Conservation (phyloP, 2,888 invertebrate species). For the Pyralis farinalis region DNA sequence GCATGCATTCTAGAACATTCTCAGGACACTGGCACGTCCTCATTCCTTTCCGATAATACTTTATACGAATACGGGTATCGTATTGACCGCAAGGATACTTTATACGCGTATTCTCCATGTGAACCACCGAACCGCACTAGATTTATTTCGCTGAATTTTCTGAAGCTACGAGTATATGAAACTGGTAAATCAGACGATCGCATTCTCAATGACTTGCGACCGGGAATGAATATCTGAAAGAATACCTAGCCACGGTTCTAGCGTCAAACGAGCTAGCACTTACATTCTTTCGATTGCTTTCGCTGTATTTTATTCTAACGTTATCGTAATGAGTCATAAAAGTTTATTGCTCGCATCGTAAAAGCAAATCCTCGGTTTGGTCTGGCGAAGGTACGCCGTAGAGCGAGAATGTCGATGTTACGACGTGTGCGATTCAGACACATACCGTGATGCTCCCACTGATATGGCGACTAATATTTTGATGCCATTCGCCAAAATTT, state of each 20-base stretch:
- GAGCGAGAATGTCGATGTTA: slow-evolving; percentile 36
- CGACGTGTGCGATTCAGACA: slow-evolving; percentile 28
- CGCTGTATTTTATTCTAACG: slow-evolving; percentile 56
- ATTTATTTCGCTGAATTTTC: slow-evolving; percentile 58
- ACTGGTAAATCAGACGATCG: slow-evolving; percentile 49
- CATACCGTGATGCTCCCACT: slow-evolving; percentile 18
- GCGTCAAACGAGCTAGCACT: slow-evolving; percentile 32
- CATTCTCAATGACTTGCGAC: slow-evolving; percentile 36
- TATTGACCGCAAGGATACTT: slow-evolving; percentile 50
- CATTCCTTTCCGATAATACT: slow-evolving; percentile 42
- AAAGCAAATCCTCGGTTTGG: slow-evolving; percentile 52
- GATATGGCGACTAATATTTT: slow-evolving; percentile 13
- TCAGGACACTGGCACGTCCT: slow-evolving; percentile 40
- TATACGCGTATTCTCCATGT: slow-evolving; percentile 37
- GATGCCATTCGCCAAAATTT: slow-evolving; percentile 21
- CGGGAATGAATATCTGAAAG: slow-evolving; percentile 43
- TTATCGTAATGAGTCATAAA: slow-evolving; percentile 68
- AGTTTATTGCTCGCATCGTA: slow-evolving; percentile 57
- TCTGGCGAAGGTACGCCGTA: slow-evolving; percentile 33
- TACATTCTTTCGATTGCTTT: slow-evolving; percentile 52
- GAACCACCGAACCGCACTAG: slow-evolving; percentile 49
- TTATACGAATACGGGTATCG: slow-evolving; percentile 36
- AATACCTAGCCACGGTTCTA: slow-evolving; percentile 27
- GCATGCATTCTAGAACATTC: slow-evolving; percentile 42
- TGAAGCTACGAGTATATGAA: slow-evolving; percentile 36